A percentile compares a stretch with the other conserved stretches of the same genome.
phyloP scores from a whole-genome alignment of 64 coral and sea anemone genomes.

The Dendronephthya gigantea region DNA sequence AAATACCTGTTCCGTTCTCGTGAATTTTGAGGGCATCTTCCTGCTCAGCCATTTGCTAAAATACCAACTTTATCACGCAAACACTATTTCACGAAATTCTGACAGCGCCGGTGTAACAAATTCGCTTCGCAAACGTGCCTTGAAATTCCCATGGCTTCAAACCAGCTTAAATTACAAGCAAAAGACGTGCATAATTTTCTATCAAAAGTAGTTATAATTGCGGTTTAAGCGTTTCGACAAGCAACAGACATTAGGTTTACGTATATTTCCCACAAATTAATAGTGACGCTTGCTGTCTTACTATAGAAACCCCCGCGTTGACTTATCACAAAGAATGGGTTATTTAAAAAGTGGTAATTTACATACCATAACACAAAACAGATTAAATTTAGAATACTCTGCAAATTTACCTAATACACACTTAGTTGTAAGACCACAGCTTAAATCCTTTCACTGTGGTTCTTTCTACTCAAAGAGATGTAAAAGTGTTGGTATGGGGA shows the following conservation, averaged over 20 bases:
- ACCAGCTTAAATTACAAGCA: background rate
- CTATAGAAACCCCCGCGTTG: background rate
- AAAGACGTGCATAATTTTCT: background rate
- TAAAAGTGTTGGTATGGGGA: background rate
- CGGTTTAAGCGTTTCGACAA: background rate
- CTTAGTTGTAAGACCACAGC: background rate
- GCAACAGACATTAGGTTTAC: background rate
- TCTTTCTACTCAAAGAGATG: background rate
- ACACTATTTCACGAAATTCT: background rate
- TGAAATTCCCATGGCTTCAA: background rate
- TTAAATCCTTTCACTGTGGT: background rate
- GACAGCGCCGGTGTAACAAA: background rate
- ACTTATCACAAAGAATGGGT: background rate
- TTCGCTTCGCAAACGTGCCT: background rate
- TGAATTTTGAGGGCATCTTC: background rate
- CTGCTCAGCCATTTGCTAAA: background rate
- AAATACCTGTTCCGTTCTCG: background rate
- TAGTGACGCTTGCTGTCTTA: background rate
- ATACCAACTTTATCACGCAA: background rate
- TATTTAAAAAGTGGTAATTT: background rate
- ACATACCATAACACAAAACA: slow-evolving; percentile 2
- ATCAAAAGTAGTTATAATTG: background rate
- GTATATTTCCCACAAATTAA: background rate
- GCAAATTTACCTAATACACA: background rate
- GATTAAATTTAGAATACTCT: background rate